Evolutionary conservation across 2,888 invertebrate genomes (phyloP), one percentile per base, ranked within the genome.

Genomic region (Rotaria sp.): DNA sequence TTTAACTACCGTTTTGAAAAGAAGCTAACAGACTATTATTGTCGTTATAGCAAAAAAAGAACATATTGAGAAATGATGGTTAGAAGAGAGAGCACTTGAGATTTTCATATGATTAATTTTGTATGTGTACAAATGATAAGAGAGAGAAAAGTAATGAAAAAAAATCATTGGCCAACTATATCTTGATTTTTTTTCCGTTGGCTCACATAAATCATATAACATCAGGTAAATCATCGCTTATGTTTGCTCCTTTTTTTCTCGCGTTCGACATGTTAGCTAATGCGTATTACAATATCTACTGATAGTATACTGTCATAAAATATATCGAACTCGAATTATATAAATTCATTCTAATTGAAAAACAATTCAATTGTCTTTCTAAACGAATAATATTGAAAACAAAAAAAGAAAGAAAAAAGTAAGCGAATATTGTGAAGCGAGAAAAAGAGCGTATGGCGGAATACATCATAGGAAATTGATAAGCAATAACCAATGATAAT

Each of bases 151-250:
- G 35, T 67, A 35, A 67, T 21, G 35, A 67, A 67, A 35, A 67
- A 21, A 15, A 38, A 21, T 67, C 67, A 67, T 67, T 67, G 67
- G 67, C 21, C 30, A 59, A n/a, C 26, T 67, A 67, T 30, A 67
- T 30, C 30, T 21, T 18, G 35, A 18, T 18, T 67, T 67, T 59
- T 59, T 67, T 67, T 67, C 67, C 21, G 67, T 67, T 67, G 67
- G 67, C 30, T 67, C 67, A 38, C 67, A 67, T 67, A 67, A 67
- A 67, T 67, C 67, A 67, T 67, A 67, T 67, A 38, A 67, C 21
- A 21, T 67, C 67, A 67, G 21, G 35, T 67, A 67, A 67, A 67
- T 67, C 67, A 67, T 67, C 2, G 13, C 50, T 59, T 15, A 13
- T 67, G 35, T 67, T 67, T 67, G 67, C 67, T 67, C 38, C 55